phyloP scores from a whole-genome alignment of 64 coral and sea anemone genomes.

The Montipora capricornis region DNA sequence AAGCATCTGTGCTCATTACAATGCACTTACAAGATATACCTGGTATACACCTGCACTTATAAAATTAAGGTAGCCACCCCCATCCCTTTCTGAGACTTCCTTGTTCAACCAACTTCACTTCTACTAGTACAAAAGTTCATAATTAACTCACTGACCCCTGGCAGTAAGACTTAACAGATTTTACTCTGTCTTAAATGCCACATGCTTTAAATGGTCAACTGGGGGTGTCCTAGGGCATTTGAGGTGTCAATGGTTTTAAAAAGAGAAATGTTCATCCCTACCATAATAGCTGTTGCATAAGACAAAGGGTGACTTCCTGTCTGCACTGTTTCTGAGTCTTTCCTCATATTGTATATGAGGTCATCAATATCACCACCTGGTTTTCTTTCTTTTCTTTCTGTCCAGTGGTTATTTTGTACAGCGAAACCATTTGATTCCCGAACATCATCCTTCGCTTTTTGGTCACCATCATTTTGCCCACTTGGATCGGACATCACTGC shows the following conservation, averaged over 20 bases:
- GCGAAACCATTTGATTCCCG: background rate
- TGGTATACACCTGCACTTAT: too few relatives aligned
- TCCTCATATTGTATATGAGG: background rate
- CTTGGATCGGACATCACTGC: constrained; percentile 30
- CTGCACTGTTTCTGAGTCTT: background rate
- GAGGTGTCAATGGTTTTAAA: background rate
- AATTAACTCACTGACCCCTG: too few relatives aligned
- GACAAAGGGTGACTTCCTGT: background rate
- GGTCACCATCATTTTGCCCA: background rate
- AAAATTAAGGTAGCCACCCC: too few relatives aligned
- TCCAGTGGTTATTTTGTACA: background rate
- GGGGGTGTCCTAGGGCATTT: too few relatives aligned
- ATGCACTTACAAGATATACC: too few relatives aligned
- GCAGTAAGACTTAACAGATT: too few relatives aligned
- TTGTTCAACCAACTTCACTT: too few relatives aligned
- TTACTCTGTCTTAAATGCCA: too few relatives aligned
- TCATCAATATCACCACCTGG: background rate
- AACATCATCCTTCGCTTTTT: background rate
- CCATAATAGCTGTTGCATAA: background rate
- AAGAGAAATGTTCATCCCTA: background rate
- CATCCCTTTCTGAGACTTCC: too few relatives aligned
- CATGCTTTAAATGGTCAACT: too few relatives aligned
- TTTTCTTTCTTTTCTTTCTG: constrained; percentile 33
- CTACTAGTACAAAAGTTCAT: too few relatives aligned
- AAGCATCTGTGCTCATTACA: too few relatives aligned